Evolutionary conservation across 2,113 vertebrate genomes (phyloP), one percentile per base, ranked within the genome.

Genomic region (Illadopsis cleaveri): DNA sequence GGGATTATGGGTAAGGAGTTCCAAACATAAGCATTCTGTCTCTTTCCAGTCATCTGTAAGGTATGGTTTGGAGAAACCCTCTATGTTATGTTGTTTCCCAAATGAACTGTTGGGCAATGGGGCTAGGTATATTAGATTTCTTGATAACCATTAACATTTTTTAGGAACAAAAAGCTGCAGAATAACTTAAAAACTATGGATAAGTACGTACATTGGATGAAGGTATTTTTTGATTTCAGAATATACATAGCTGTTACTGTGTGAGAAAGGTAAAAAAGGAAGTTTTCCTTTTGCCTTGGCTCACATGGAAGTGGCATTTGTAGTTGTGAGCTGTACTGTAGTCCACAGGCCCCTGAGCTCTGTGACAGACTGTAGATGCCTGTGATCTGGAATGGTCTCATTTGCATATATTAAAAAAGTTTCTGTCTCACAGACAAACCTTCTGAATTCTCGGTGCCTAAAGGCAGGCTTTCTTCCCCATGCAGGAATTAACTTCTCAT

Each of bases 81-180:
- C 90, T 92, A 27, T 35, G 27, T 45, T 78, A 37, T 70, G 28
- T 78, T 86, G 50, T 30, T 86, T 88, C 44, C 71, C 51, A 78
- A 93, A 65, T 5, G 7, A 85, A 64, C 42, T 77, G 56, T 78
- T 95, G 82, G 51, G 42, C 30, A 76, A 4, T 47, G 60, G 33
- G 96, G 90, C 88, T 72, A 93, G 82, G 45, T 94, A 77, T 65
- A 50, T 50, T 94, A 47, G 48, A 80, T 90, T 96, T 96, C 91
- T 96, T 83, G 70, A n/a, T 94, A 58, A 9, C 1, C 8, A 8
- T 22, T 33, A 47, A 13, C 17, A 22, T 18, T 64, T 64, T 65
- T 54, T 5, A 6, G 31, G 10, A 68, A 47, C 19, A 37, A 75
- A 77, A 62, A 64, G 17, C 61, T 76, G 23, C 25, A 21, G 15